Conservation (phyloP, 2,888 invertebrate genomes). For the Trichogramma evanescens region DNA sequence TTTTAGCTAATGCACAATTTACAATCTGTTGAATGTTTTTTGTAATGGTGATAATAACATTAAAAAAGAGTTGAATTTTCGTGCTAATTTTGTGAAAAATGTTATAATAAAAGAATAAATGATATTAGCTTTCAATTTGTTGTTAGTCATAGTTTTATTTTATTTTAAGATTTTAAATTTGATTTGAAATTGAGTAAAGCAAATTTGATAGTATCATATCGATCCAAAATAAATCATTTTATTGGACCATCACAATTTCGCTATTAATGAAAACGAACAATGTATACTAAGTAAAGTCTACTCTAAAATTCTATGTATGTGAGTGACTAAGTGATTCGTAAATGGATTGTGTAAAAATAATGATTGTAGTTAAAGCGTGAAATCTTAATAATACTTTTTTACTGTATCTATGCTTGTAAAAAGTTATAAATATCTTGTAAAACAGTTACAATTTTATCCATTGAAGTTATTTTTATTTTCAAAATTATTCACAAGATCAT, state of each 20-base stretch:
- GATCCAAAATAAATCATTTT: constrained; percentile 13
- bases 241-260: constrained; percentile 20
- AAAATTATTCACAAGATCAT: constrained; percentile 26
- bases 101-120: background rate
- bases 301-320: constrained; percentile 17
- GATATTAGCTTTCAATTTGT: no score
- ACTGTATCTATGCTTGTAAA: background rate
- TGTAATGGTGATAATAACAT: constrained; percentile 2
- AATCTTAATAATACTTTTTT: constrained; percentile 18
- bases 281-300: constrained; percentile 21
- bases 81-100: constrained; percentile 12
- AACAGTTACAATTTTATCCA: constrained; percentile 18
- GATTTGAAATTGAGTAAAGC: constrained; percentile 15
- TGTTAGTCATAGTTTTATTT: no score
- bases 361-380: constrained; percentile 19
- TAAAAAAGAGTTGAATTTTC: constrained; percentile 1
- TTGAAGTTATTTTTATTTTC: constrained; percentile 24
- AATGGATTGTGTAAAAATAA: constrained; percentile 19
- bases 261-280: constrained; percentile 19
- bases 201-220: constrained; percentile 11
- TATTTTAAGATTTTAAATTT: no score
- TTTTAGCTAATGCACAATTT: constrained; percentile 19
- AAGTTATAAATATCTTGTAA: constrained; percentile 9
- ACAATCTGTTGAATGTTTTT: constrained; percentile 17
- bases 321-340: constrained; percentile 20